Percentiles rank a stretch among this genome's conserved stretches.
phyloP scores from a whole-genome alignment of 2,888 invertebrate species.

The Orchesella flavescens region DNA sequence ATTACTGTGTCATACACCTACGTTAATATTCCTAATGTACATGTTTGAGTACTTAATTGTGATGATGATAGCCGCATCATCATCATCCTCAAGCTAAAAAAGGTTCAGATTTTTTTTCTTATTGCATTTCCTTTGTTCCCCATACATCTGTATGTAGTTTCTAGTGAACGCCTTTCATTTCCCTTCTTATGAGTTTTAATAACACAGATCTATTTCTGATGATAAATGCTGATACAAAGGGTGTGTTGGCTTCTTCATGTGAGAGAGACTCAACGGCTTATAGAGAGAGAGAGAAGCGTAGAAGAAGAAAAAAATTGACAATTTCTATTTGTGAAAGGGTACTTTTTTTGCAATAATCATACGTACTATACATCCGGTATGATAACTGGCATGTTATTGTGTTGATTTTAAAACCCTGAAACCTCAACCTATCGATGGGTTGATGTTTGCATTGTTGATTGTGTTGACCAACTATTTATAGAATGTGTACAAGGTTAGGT shows the following conservation, averaged over 20 bases:
- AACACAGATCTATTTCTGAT: slow-evolving; percentile 8
- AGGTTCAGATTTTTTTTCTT: neutral
- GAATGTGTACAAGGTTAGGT: slow-evolving; percentile 25
- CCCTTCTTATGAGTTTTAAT: neutral
- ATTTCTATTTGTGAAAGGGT: slow-evolving; percentile 55
- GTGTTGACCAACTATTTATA: neutral
- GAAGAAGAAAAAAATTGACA: slow-evolving; percentile 4
- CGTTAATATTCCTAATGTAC: neutral
- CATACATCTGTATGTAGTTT: neutral
- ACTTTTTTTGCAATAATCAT: neutral
- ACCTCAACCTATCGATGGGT: neutral
- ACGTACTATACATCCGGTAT: slow-evolving; percentile 33
- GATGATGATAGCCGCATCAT: slow-evolving; percentile 1
- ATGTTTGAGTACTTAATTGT: neutral
- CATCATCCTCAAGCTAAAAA: neutral
- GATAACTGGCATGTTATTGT: slow-evolving; percentile 11
- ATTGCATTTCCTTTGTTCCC: slow-evolving; percentile 24
- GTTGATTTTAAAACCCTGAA: slow-evolving; percentile 17
- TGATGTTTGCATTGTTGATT: neutral
- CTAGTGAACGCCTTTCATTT: slow-evolving; percentile 46
- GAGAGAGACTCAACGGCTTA: neutral
- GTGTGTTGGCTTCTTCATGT: neutral
- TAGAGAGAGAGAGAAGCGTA: slow-evolving; percentile 9
- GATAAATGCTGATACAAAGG: neutral
- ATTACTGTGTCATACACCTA: too few relatives aligned